phyloP scores from a whole-genome alignment of 2,797 vertebrate species.

The Peromyscus attwateri region DNA sequence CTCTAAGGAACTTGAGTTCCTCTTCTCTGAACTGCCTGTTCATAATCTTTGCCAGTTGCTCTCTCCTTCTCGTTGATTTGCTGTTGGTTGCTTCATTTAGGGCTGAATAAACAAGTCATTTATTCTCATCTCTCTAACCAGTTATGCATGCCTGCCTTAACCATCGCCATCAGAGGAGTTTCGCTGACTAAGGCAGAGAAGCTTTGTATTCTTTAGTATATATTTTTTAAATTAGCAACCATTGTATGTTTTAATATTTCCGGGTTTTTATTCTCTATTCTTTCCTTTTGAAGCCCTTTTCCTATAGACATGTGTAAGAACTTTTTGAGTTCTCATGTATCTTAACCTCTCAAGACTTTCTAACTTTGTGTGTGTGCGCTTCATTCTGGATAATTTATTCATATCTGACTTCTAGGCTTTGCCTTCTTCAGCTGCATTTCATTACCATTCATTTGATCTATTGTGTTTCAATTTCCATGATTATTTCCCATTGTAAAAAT shows the following conservation, averaged over 20 bases:
- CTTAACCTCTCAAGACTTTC: conserved; percentile 12
- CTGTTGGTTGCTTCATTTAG: not conserved
- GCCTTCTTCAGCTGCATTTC: not conserved
- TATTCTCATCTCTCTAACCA: too few relatives aligned
- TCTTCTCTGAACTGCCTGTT: conserved; percentile 39
- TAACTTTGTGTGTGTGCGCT: not conserved
- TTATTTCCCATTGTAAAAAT: not conserved
- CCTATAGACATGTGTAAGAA: not conserved
- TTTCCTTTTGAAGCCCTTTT: not conserved
- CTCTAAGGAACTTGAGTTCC: conserved; percentile 38
- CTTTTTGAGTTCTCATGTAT: not conserved
- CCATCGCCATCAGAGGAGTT: not conserved
- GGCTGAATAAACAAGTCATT: not conserved
- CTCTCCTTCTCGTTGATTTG: conserved; percentile 59
- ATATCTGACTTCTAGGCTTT: not conserved
- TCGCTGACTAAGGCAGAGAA: not conserved
- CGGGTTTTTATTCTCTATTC: not conserved
- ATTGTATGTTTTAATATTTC: not conserved
- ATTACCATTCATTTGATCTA: not conserved
- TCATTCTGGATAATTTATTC: not conserved
- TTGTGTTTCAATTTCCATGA: not conserved
- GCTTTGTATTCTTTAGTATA: not conserved
- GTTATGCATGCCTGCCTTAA: not conserved
- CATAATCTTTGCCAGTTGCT: conserved; percentile 38
- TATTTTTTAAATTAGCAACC: not conserved